These are phyloP conservation scores for Panopea generosa DNA, from an alignment of 2,888 invertebrate genomes.

Conservation along the genomic window DNA sequence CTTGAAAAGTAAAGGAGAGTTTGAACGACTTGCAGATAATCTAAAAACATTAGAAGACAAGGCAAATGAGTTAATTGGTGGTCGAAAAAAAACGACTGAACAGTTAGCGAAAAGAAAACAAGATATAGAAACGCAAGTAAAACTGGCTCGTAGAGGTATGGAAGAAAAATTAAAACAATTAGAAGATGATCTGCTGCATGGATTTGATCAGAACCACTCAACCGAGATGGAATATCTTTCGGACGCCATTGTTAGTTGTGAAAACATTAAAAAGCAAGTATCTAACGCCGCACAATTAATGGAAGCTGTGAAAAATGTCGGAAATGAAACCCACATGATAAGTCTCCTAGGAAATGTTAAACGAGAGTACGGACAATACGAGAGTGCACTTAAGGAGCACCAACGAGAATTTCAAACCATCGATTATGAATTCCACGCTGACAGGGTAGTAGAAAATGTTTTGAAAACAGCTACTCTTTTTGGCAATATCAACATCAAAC, in stretches of 20 bases:
- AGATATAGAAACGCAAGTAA: conserved; percentile 36
- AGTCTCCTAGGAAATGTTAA: conserved; percentile 30
- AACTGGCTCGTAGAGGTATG: conserved; percentile 38
- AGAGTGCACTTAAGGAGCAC: conserved; percentile 31
- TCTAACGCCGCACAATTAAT: conserved; percentile 47
- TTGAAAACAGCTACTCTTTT: conserved; percentile 35
- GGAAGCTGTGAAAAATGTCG: conserved; percentile 47
- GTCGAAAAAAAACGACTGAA: conserved; percentile 34
- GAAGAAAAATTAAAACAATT: conserved; percentile 40
- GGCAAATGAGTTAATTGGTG: conserved; percentile 33
- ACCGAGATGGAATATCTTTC: conserved; percentile 36
- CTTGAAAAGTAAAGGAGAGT: conserved; percentile 37
- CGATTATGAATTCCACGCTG: conserved; percentile 45
- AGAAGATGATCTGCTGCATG: conserved; percentile 38
- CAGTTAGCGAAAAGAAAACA: conserved; percentile 38
- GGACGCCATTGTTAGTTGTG: conserved; percentile 28
- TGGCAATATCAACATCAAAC: conserved; percentile 44
- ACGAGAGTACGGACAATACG: conserved; percentile 42
- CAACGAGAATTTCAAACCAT: conserved; percentile 40
- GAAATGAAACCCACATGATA: conserved; percentile 45
- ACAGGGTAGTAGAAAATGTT: conserved; percentile 39
- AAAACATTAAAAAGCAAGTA: conserved; percentile 52
- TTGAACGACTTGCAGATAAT: conserved; percentile 12
- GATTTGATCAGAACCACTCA: conserved; percentile 43
- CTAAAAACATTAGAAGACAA: conserved; percentile 36